Conservation (phyloP, 1,140 invertebrate genomes). For the Ostrea edulis region DNA sequence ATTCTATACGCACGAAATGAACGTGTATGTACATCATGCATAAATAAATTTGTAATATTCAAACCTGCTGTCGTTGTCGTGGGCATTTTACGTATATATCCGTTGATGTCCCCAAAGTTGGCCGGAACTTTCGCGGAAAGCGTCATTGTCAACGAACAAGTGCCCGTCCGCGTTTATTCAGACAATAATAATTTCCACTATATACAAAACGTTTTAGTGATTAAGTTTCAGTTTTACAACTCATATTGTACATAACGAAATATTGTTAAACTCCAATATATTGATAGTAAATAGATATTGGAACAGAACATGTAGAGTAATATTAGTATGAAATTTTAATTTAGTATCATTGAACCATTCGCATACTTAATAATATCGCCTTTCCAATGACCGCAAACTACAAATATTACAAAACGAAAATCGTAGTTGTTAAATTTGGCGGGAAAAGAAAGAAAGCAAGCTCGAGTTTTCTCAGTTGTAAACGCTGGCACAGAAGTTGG, state of each 20-base stretch:
- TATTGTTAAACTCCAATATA: background rate
- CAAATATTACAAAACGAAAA: background rate
- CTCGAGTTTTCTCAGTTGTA: background rate
- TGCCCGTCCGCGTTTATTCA: background rate
- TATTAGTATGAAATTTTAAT: background rate
- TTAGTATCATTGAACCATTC: background rate
- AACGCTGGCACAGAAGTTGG: background rate
- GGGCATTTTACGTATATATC: background rate
- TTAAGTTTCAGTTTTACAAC: background rate
- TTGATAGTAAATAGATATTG: background rate
- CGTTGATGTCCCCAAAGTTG: background rate
- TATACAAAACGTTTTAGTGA: background rate
- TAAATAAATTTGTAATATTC: too few relatives aligned
- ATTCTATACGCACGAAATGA: too few relatives aligned
- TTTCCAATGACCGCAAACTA: background rate
- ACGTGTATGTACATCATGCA: too few relatives aligned
- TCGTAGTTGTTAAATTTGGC: background rate
- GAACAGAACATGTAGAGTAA: background rate
- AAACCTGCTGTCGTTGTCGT: background rate
- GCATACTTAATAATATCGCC: background rate
- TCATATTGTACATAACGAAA: too few relatives aligned
- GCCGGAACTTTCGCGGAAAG: slow-evolving; percentile 5
- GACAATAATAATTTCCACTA: background rate
- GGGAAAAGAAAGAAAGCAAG: slow-evolving; percentile 7
- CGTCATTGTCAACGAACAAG: slow-evolving; percentile 28